Percentiles rank a stretch among this genome's conserved stretches.
phyloP scores from a whole-genome alignment of 2,113 vertebrate species.

The Carassius auratus region DNA sequence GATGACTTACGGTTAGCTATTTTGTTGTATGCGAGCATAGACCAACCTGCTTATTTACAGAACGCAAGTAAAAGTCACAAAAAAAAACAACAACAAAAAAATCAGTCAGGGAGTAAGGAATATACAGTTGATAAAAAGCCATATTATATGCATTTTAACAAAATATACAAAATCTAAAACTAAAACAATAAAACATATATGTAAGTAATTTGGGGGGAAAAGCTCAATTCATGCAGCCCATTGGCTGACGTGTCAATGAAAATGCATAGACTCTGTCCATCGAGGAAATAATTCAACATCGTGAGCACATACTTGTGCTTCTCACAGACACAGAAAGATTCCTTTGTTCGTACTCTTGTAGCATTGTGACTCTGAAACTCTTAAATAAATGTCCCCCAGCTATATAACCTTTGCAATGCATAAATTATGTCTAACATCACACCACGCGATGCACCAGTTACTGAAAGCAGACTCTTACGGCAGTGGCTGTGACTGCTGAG shows the following conservation, averaged over 20 bases:
- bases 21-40: conserved; percentile 67
- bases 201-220: conserved; percentile 43
- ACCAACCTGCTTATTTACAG: conserved; percentile 78
- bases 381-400: conserved; percentile 34
- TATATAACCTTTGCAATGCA: conserved; percentile 41
- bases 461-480: conserved; percentile 26
- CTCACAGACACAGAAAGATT: conserved; percentile 47
- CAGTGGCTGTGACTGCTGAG: conserved; percentile 4
- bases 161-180: conserved; percentile 51
- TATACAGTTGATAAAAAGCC: conserved; percentile 48
- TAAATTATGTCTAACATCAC: conserved; percentile 49
- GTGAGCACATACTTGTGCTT: conserved; percentile 56
- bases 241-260: conserved; percentile 67
- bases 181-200: conserved; percentile 40
- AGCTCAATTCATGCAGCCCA: conserved; percentile 60
- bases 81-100: conserved; percentile 48
- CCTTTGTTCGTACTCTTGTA: conserved; percentile 39
- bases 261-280: conserved; percentile 81
- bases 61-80: conserved; percentile 66
- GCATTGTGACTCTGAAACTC: conserved; percentile 27
- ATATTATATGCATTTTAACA: conserved; percentile 46
- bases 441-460: conserved; percentile 27
- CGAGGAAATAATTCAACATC: conserved; percentile 61
- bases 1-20: conserved; percentile 71
- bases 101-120: conserved; percentile 59